phyloP scores from a whole-genome alignment of 53 echinoderm and acorn worm genomes.

The Zoroaster sp. region DNA sequence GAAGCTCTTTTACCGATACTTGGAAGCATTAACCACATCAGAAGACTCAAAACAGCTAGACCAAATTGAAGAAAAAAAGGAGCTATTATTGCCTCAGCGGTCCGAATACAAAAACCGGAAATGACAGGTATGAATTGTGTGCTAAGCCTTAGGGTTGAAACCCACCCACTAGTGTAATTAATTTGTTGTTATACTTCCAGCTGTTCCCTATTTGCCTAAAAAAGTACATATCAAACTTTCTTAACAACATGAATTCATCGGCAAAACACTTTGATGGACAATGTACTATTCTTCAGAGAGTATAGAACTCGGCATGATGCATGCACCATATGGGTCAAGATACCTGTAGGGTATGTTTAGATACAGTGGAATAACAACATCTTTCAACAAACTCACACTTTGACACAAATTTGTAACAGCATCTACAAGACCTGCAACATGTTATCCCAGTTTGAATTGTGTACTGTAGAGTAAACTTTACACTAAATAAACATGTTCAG shows the following conservation, averaged over 20 bases:
- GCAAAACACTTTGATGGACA: not conserved
- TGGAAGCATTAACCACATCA: too few relatives aligned
- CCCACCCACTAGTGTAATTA: conserved; percentile 5
- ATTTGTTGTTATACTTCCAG: conserved; percentile 3
- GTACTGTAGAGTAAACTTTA: too few relatives aligned
- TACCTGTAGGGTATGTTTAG: not conserved
- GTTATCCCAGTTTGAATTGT: too few relatives aligned
- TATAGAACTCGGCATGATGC: not conserved
- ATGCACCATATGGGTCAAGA: not conserved
- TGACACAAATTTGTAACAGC: too few relatives aligned
- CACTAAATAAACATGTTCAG: too few relatives aligned
- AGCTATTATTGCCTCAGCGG: not conserved
- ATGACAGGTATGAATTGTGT: not conserved
- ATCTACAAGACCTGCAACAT: too few relatives aligned
- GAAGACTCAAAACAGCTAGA: not conserved
- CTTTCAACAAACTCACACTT: not conserved
- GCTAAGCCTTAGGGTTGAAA: not conserved
- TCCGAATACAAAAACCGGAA: not conserved
- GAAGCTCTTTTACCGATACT: too few relatives aligned
- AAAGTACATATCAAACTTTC: not conserved
- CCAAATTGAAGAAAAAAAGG: not conserved
- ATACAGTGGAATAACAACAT: not conserved
- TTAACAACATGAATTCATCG: not conserved
- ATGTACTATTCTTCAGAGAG: not conserved
- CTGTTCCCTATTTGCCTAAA: not conserved